Percentiles rank a stretch among this genome's conserved stretches.
phyloP scores from a whole-genome alignment of 2,797 vertebrate genomes.

The Nasua narica region DNA sequence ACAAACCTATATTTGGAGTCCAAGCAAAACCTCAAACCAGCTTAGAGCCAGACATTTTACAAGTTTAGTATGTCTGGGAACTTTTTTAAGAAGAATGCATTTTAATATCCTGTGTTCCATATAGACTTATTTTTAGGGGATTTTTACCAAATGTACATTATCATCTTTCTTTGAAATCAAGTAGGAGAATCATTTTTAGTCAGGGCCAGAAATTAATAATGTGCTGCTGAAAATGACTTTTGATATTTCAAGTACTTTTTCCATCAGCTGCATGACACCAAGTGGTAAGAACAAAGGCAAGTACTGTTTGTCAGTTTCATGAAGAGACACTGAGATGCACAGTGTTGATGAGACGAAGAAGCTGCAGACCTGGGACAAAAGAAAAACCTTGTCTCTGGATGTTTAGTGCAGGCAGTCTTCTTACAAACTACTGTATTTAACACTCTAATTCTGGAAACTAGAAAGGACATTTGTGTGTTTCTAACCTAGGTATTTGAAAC shows the following conservation, averaged over 20 bases:
- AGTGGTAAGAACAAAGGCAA: neutral
- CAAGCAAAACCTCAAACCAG: conserved; percentile 64
- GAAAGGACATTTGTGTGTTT: neutral
- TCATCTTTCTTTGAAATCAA: neutral
- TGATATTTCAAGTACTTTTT: neutral
- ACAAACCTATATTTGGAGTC: conserved; percentile 50
- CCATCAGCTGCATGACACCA: neutral
- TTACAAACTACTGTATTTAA: neutral
- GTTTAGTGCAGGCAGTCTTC: neutral
- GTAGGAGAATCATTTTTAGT: neutral
- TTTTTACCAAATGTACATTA: conserved; percentile 8
- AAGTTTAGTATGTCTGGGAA: conserved; percentile 28
- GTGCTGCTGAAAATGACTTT: neutral
- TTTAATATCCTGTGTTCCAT: conserved; percentile 51
- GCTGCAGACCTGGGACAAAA: neutral
- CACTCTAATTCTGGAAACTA: neutral
- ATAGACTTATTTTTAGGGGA: conserved; percentile 5
- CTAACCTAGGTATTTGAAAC: neutral
- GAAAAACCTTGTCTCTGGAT: neutral
- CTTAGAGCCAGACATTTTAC: conserved; percentile 58
- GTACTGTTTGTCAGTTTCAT: neutral
- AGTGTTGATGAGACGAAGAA: neutral
- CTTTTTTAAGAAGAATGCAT: neutral
- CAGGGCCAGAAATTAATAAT: neutral
- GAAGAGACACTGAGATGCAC: neutral